Conservation (phyloP, 2,113 vertebrate genomes). For the Proterorhinus semilunaris region DNA sequence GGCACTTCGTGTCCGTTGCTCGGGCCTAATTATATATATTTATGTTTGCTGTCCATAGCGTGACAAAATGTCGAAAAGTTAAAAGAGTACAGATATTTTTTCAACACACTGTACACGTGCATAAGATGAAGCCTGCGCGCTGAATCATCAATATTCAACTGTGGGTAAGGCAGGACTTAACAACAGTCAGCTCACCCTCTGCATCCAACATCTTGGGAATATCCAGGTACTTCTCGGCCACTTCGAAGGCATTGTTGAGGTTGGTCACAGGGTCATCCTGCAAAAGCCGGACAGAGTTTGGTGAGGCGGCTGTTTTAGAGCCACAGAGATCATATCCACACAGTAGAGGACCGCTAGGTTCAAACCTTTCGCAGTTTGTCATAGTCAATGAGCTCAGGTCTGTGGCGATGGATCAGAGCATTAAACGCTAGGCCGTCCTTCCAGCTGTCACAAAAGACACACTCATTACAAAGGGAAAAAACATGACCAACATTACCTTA, state of each 20-base stretch:
- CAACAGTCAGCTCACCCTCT: conserved; percentile 73
- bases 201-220: conserved; percentile 90
- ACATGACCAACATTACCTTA: background rate
- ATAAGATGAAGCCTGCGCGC: background rate
- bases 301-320: background rate
- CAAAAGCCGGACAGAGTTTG: background rate
- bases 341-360: background rate
- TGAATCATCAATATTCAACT: too few species aligned
- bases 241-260: conserved; percentile 84
- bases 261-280: conserved; percentile 82
- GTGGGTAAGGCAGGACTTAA: background rate
- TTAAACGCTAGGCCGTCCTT: conserved; percentile 97
- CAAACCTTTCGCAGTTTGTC: conserved; percentile 91
- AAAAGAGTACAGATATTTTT: too few species aligned
- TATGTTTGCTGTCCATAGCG: too few species aligned
- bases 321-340: background rate
- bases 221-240: conserved; percentile 82
- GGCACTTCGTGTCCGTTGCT: too few species aligned
- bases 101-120: too few species aligned
- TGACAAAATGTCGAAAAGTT: too few species aligned
- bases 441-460: conserved; percentile 78
- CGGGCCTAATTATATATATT: too few species aligned
- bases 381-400: conserved; percentile 93
- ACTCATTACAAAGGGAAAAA: background rate
- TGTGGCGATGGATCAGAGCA: conserved; percentile 92